Percentiles rank a stretch among this genome's conserved stretches.
Conservation (phyloP, 2,113 vertebrate species). For the Hassar affinis region DNA sequence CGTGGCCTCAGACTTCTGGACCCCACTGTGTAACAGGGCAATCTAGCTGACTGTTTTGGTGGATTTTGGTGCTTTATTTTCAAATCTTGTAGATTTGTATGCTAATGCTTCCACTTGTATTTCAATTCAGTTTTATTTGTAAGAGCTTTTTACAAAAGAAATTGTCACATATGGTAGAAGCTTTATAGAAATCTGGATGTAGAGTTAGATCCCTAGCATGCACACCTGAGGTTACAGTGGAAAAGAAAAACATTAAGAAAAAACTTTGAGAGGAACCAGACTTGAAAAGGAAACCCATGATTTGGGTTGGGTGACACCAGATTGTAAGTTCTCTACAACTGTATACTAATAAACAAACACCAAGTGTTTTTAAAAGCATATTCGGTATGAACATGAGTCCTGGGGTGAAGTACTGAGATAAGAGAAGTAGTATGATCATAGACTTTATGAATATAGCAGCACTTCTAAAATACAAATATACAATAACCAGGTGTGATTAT, state of each 20-base stretch:
- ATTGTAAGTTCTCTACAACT: too few species aligned
- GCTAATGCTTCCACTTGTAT: neutral
- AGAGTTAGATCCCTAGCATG: neutral
- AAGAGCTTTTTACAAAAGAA: neutral
- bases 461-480: neutral
- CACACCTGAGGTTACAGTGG: neutral
- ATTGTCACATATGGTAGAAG: neutral
- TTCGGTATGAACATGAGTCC: neutral
- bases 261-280: neutral
- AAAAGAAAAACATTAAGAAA: neutral
- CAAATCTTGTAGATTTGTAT: neutral
- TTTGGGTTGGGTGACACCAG: too few species aligned
- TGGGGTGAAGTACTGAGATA: neutral
- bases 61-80: neutral
- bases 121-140: neutral
- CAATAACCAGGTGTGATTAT: neutral
- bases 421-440: neutral
- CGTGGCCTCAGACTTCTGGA: neutral
- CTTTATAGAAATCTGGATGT: neutral
- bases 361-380: neutral
- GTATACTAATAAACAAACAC: neutral
- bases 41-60: neutral
- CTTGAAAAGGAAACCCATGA: neutral
- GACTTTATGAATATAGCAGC: neutral
- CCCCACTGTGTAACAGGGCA: neutral